Base-by-base conservation (phyloP, 2,113 vertebrate species). In the Orientallactaga bullata region DNA sequence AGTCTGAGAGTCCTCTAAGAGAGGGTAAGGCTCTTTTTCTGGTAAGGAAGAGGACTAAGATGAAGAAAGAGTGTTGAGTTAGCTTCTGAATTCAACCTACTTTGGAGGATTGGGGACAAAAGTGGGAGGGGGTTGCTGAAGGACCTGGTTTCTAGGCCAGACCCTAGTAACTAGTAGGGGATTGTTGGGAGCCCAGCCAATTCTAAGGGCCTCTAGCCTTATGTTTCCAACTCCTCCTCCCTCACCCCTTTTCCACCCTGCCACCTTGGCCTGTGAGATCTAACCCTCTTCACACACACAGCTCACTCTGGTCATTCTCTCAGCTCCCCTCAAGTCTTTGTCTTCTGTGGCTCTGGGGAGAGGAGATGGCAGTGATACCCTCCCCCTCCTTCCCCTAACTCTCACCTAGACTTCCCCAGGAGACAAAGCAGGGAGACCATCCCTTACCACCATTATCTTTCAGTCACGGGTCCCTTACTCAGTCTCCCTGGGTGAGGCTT, bases 391-490 rank as follows among this genome's bases (percentile, higher is more conserved):
- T 87, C 63, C 71, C 78, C 74, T 80, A 92, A 87, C 66, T 79
- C 17, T 24, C 28, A 80, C 35, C 81, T 47, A 47, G 35, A 65
- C 83, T 88, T 92, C 74, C 85, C 60, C 76, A 61, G 73, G 92
- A 97, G 90, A 97, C 96, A 97, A 96, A 96, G 93, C 93, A 89
- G 72, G 20, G 93, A 66, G n/a, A 93, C 28, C 42, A 69, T 93
- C 69, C 72, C 60, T 93, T 71, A 60, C 68, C 61, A 74, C 66
- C 78, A 60, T 83, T 80, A 85, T 74, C 74, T 73, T 66, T 81
- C 2, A 86, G 65, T 72, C 16, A 3, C 81, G 30, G 28, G 39
- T 63, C 30, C 66, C 30, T 71, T 5, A 32, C 26, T 78, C 42
- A 89, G 37, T 55, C 17, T 63, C 23, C 47, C 55, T 47, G 7